Evolutionary conservation across 2,888 invertebrate species (phyloP).

Genomic region (Timema cristinae): DNA sequence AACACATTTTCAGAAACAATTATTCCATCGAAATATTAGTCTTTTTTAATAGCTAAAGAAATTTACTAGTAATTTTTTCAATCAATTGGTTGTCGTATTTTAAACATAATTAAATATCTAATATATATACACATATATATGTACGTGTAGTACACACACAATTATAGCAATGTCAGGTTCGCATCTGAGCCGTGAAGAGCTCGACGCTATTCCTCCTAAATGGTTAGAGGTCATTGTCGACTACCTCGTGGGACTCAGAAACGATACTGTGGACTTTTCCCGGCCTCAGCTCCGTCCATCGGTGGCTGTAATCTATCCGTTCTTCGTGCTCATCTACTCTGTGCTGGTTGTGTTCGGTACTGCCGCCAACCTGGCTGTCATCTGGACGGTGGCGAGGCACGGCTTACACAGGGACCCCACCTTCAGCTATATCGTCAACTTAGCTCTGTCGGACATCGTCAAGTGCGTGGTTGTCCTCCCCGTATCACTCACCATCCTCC

Average conservation of each 20-base stretch:
- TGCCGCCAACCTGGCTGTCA: constrained; percentile 55
- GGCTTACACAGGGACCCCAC: constrained; percentile 60
- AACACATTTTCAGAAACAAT: too few relatives aligned
- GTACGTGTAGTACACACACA: too few relatives aligned
- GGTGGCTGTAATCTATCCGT: constrained; percentile 53
- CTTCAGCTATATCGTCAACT: constrained; percentile 61
- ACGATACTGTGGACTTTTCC: constrained; percentile 51
- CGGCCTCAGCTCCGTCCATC: constrained; percentile 58
- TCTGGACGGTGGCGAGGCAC: constrained; percentile 47
- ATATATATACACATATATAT: too few relatives aligned
- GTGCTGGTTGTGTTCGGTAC: constrained; percentile 55
- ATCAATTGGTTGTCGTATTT: too few relatives aligned
- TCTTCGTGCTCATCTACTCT: constrained; percentile 60
- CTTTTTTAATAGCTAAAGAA: too few relatives aligned
- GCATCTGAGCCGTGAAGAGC: constrained; percentile 25
- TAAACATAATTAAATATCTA: too few relatives aligned
- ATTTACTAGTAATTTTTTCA: too few relatives aligned
- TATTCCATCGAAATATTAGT: too few relatives aligned
- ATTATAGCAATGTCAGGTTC: neutral
- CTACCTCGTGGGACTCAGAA: constrained; percentile 42
- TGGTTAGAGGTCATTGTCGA: constrained; percentile 42
- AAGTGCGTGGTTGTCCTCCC: constrained; percentile 66
- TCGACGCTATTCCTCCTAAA: constrained; percentile 37
- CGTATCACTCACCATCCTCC: constrained; percentile 60
- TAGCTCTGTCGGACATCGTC: constrained; percentile 61